Conservation (phyloP, 2,888 invertebrate species). For the Lutraria lutraria region DNA sequence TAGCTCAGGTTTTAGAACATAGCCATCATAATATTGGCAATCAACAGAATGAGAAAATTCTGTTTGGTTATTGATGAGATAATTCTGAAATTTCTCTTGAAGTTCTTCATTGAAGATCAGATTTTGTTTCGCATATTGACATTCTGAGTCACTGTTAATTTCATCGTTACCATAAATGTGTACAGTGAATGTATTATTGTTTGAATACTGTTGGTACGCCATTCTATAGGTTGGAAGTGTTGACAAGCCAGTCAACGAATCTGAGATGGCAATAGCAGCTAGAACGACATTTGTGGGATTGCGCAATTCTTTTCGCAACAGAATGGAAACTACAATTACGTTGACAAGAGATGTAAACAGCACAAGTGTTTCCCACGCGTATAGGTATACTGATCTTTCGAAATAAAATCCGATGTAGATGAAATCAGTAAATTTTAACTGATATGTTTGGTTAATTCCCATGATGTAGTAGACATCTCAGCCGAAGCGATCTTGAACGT, state of each 20-base stretch:
- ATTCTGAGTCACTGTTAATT: no score
- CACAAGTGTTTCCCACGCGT: constrained; percentile 52
- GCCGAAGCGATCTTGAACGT: no score
- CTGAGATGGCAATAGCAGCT: constrained; percentile 60
- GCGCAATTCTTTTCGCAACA: constrained; percentile 53
- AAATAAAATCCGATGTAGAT: constrained; percentile 39
- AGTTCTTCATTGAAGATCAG: neutral
- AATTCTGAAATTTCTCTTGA: neutral
- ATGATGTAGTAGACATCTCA: no score
- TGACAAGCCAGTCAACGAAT: constrained; percentile 59
- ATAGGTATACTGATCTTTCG: constrained; percentile 54
- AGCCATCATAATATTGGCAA: neutral
- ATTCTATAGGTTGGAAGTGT: constrained; percentile 59
- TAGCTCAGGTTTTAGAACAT: neutral
- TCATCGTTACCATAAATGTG: no score
- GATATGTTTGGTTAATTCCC: no score
- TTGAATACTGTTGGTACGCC: constrained; percentile 29
- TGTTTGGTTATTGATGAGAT: neutral
- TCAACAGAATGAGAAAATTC: neutral
- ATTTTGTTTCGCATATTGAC: no score
- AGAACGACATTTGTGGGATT: constrained; percentile 52
- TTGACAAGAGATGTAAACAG: constrained; percentile 49
- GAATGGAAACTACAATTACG: constrained; percentile 43
- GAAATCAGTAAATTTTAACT: neutral
- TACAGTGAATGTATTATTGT: no score